Evolutionary conservation across 2,797 vertebrate genomes (phyloP).

Genomic region (Periparus ater): DNA sequence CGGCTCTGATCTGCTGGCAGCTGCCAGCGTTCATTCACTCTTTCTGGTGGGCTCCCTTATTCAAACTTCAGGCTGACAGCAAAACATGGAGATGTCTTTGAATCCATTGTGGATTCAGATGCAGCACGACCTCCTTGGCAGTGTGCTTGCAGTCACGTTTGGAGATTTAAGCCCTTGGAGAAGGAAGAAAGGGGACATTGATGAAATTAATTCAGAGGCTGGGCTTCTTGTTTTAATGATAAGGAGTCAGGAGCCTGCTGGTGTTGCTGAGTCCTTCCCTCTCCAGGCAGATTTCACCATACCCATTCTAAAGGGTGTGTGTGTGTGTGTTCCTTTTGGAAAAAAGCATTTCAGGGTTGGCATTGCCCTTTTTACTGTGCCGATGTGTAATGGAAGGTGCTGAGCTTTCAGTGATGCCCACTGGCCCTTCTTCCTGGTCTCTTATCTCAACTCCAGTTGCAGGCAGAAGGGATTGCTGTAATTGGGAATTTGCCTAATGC

Average conservation of each 20-base stretch:
- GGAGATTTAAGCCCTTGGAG: not conserved
- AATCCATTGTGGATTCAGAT: not conserved
- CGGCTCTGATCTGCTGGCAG: not conserved
- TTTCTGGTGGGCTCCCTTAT: constrained; percentile 48
- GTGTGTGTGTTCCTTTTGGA: not conserved
- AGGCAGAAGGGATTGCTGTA: not conserved
- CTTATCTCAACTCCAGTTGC: not conserved
- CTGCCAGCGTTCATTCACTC: constrained; percentile 13
- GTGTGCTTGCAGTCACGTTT: not conserved
- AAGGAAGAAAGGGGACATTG: not conserved
- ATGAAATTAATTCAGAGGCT: not conserved
- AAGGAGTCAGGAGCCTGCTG: not conserved
- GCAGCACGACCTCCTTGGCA: not conserved
- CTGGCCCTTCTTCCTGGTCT: not conserved
- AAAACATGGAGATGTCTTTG: not conserved
- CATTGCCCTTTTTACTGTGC: not conserved
- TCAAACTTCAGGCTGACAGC: constrained; percentile 21
- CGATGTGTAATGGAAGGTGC: not conserved
- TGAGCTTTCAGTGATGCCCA: not conserved
- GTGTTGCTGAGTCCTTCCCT: not conserved
- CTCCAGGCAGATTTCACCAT: not conserved
- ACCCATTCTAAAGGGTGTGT: not conserved
- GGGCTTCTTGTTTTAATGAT: not conserved
- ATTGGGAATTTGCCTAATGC: not conserved
- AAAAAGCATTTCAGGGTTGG: not conserved